These are phyloP conservation scores for Hetaerina titia DNA, from an alignment of 2,888 invertebrate species.

Conservation along the genomic window DNA sequence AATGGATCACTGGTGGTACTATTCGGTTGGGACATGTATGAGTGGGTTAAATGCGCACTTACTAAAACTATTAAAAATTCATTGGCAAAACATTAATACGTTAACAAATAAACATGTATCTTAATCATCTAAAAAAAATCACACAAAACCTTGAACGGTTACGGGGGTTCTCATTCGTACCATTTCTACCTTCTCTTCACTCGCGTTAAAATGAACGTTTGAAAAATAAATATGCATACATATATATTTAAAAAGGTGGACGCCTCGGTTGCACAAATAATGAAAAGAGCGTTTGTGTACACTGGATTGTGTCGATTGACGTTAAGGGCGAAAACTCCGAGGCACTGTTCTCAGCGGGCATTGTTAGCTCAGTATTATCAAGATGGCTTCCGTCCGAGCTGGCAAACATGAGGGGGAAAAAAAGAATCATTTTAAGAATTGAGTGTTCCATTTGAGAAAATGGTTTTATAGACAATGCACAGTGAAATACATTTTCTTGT, in stretches of 20 bases:
- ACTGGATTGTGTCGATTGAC: not conserved
- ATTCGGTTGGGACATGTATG: not conserved
- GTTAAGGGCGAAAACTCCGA: not conserved
- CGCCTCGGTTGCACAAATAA: not conserved
- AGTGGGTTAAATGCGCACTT: not conserved
- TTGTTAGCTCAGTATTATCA: slow-evolving; percentile 57
- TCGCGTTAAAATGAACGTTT: not conserved
- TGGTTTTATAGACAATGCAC: slow-evolving; percentile 65
- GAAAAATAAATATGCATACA: not conserved
- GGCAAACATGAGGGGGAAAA: slow-evolving; percentile 52
- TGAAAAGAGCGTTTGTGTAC: not conserved
- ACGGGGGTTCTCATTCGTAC: not conserved
- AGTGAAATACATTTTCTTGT: slow-evolving; percentile 50
- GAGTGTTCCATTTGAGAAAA: slow-evolving; percentile 48
- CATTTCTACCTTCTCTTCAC: slow-evolving; percentile 27
- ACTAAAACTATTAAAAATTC: slow-evolving; percentile 6
- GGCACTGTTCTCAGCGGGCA: slow-evolving; percentile 16
- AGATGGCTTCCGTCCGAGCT: slow-evolving; percentile 64
- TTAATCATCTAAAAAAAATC: slow-evolving; percentile 12
- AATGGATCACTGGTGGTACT: not conserved
- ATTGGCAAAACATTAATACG: not conserved
- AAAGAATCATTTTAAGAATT: slow-evolving; percentile 20
- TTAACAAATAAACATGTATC: slow-evolving; percentile 4
- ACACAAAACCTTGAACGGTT: not conserved
- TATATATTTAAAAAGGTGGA: not conserved